A percentile compares a stretch with the other conserved stretches of the same genome.
phyloP scores from a whole-genome alignment of 2,113 vertebrate species.

The Hippocampus mohnikei region DNA sequence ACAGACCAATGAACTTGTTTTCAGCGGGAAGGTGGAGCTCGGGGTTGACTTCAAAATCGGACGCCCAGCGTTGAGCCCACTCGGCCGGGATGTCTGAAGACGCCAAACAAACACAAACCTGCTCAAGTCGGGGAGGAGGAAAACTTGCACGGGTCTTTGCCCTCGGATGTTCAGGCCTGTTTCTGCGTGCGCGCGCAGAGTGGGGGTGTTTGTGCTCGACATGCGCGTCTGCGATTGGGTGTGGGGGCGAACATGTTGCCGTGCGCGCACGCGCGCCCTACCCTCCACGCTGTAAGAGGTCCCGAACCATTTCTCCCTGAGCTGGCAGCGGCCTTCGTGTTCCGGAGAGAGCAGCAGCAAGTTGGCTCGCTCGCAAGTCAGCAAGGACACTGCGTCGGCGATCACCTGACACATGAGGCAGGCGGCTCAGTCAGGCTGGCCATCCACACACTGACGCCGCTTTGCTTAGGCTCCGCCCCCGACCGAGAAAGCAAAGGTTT shows the following conservation, averaged over 20 bases:
- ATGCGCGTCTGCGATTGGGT: too few species aligned
- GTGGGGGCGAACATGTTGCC: too few species aligned
- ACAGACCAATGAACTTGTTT: conserved; percentile 89
- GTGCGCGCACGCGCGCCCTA: conserved; percentile 1
- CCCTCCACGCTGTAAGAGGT: conserved; percentile 87
- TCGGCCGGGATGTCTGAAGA: conserved; percentile 76
- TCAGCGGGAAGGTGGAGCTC: conserved; percentile 88
- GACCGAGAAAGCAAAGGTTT: not conserved
- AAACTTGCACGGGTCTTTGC: not conserved
- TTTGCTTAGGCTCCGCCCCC: not conserved
- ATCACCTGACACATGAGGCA: conserved; percentile 75
- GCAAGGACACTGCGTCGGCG: conserved; percentile 75
- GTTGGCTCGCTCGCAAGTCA: conserved; percentile 84
- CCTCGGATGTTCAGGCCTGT: not conserved
- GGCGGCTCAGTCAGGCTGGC: not conserved
- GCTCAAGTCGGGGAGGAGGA: not conserved
- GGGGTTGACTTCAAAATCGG: conserved; percentile 78
- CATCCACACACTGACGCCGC: too few species aligned
- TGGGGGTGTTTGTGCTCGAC: too few species aligned
- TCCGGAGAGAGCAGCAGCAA: conserved; percentile 86
- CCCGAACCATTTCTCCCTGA: conserved; percentile 90
- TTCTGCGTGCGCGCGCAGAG: conserved; percentile 10
- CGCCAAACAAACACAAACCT: not conserved
- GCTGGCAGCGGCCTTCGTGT: conserved; percentile 82
- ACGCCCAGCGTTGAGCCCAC: conserved; percentile 82